phyloP scores from a whole-genome alignment of 2,113 vertebrate species.

The Chitala chitala region DNA sequence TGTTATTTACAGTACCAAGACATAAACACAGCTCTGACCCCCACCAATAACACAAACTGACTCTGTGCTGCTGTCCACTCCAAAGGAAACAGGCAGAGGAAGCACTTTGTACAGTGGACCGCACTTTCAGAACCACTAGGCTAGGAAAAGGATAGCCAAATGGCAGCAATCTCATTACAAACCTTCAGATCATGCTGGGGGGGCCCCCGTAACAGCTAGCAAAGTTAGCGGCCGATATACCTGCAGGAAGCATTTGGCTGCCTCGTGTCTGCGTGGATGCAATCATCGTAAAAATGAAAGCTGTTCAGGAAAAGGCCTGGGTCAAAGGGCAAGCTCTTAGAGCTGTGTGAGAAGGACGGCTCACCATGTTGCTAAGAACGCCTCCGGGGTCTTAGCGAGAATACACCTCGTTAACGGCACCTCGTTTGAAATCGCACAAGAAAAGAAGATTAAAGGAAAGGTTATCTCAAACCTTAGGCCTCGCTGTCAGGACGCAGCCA shows the following conservation, averaged over 20 bases:
- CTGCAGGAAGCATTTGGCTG: constrained; percentile 6
- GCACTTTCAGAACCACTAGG: not conserved
- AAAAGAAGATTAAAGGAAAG: no score
- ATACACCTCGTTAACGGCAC: no score
- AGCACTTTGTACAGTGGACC: not conserved
- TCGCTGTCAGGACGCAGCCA: no score
- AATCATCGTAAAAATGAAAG: not conserved
- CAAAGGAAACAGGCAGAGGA: no score
- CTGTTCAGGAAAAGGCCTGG: constrained; percentile 9
- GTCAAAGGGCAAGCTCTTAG: constrained; percentile 45
- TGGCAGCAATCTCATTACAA: not conserved
- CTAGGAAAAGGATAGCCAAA: constrained; percentile 9
- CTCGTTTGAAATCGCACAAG: no score
- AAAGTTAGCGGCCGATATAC: not conserved
- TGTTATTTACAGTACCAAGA: not conserved
- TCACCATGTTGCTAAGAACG: constrained; percentile 45
- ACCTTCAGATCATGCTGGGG: not conserved
- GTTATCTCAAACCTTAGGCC: no score
- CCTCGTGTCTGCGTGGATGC: not conserved
- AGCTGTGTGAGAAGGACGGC: constrained; percentile 55
- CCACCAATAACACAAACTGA: not conserved
- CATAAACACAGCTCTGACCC: not conserved
- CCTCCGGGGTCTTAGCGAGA: constrained; percentile 34
- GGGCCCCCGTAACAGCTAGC: not conserved
- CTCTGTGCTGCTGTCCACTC: not conserved